These are phyloP conservation scores for Caranx melampygus DNA, from an alignment of 2,113 vertebrate genomes.

Conservation along the genomic window DNA sequence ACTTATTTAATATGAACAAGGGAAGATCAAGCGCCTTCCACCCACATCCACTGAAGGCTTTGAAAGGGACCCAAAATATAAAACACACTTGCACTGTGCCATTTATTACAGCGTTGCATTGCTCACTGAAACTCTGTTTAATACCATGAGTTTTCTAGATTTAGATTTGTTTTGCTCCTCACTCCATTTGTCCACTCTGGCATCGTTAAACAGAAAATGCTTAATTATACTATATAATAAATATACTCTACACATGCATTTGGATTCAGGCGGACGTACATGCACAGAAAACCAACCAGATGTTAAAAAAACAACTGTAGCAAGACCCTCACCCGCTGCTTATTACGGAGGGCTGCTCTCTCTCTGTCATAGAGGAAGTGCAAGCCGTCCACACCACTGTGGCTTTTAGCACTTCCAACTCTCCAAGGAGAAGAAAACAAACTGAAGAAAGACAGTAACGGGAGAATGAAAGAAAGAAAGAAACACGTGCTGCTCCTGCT, in stretches of 20 bases:
- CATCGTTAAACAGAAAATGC: not conserved
- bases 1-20: slow-evolving; percentile 80
- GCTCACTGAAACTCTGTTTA: slow-evolving; percentile 1
- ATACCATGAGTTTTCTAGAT: slow-evolving; percentile 10
- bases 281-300: slow-evolving; percentile 9
- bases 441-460: slow-evolving; percentile 33
- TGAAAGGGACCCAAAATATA: slow-evolving; percentile 66
- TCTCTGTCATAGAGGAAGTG: slow-evolving; percentile 15
- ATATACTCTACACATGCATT: too few relatives aligned
- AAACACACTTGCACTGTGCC: slow-evolving; percentile 24
- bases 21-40: slow-evolving; percentile 76
- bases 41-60: slow-evolving; percentile 62
- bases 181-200: slow-evolving; percentile 16
- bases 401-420: slow-evolving; percentile 74
- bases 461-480: slow-evolving; percentile 40
- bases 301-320: slow-evolving; percentile 13
- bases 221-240: not conserved
- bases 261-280: not conserved
- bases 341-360: slow-evolving; percentile 22
- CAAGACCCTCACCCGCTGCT: slow-evolving; percentile 1
- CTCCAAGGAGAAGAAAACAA: slow-evolving; percentile 42
- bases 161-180: not conserved
- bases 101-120: slow-evolving; percentile 16
- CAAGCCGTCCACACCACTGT: slow-evolving; percentile 28
- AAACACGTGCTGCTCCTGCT: not conserved